phyloP scores from a whole-genome alignment of 2,113 vertebrate species.

The Oenanthe oenanthe region DNA sequence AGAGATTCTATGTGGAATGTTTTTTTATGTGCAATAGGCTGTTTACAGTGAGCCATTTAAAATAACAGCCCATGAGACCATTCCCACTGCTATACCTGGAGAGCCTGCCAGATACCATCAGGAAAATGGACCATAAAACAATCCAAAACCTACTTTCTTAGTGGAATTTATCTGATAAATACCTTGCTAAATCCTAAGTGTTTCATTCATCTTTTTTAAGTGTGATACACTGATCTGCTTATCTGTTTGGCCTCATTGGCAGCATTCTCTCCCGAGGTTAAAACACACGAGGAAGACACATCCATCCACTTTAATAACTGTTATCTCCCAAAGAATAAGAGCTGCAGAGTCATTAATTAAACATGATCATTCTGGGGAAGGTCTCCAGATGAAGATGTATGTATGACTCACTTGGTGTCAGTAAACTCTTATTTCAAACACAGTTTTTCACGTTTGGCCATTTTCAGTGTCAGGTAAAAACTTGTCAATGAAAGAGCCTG shows the following conservation, averaged over 20 bases:
- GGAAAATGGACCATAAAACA: slow-evolving; percentile 55
- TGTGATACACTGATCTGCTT: background rate
- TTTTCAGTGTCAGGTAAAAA: background rate
- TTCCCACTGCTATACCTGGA: slow-evolving; percentile 7
- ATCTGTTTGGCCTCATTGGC: background rate
- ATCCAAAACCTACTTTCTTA: slow-evolving; percentile 6
- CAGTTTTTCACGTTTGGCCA: background rate
- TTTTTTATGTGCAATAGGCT: slow-evolving; percentile 19
- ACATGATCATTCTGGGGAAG: background rate
- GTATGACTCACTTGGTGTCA: background rate
- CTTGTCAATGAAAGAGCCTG: background rate
- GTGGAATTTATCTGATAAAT: slow-evolving; percentile 52
- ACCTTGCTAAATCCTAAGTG: slow-evolving; percentile 28
- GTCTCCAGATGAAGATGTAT: background rate
- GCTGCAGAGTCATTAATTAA: slow-evolving; percentile 35
- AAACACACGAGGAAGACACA: slow-evolving; percentile 5
- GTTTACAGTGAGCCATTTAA: background rate
- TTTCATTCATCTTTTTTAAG: slow-evolving; percentile 49
- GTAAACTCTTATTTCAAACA: background rate
- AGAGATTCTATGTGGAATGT: background rate
- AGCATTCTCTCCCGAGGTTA: background rate
- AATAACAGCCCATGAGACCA: slow-evolving; percentile 25
- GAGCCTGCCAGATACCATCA: slow-evolving; percentile 30
- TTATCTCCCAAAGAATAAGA: background rate
- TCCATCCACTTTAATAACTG: background rate